phyloP scores from a whole-genome alignment of 2,113 vertebrate genomes.

The Herpetotheres cachinnans region DNA sequence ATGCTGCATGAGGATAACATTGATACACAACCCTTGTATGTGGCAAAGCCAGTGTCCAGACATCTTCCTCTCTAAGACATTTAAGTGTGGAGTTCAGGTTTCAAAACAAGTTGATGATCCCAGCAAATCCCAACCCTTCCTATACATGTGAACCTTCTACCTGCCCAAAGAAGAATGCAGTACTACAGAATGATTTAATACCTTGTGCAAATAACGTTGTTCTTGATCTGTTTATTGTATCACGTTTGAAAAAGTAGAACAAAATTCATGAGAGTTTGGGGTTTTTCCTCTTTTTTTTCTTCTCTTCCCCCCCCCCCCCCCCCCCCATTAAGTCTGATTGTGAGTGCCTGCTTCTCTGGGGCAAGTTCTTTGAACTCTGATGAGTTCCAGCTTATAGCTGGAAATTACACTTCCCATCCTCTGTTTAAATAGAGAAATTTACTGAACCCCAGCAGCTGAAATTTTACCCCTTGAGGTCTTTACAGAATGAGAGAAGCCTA shows the following conservation, averaged over 20 bases:
- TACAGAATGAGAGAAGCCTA: neutral
- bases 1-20: neutral
- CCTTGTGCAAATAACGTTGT: neutral
- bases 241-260: neutral
- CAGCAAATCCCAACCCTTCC: neutral
- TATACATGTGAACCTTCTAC: fast-evolving
- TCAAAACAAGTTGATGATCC: neutral
- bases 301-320: fast-evolving
- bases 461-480: neutral
- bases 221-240: neutral
- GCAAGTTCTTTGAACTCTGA: neutral
- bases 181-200: neutral
- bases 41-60: neutral
- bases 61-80: neutral
- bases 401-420: neutral
- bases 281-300: fast-evolving
- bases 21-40: neutral
- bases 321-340: neutral
- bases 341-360: neutral
- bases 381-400: neutral
- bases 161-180: neutral
- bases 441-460: neutral
- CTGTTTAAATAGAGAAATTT: neutral
- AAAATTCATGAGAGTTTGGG: fast-evolving
- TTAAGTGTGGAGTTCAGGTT: neutral